A percentile compares a stretch with the other conserved stretches of the same genome.
These are phyloP conservation scores for Trypoxylon attenuatum DNA, from an alignment of 2,888 invertebrate species.

Conservation along the genomic window DNA sequence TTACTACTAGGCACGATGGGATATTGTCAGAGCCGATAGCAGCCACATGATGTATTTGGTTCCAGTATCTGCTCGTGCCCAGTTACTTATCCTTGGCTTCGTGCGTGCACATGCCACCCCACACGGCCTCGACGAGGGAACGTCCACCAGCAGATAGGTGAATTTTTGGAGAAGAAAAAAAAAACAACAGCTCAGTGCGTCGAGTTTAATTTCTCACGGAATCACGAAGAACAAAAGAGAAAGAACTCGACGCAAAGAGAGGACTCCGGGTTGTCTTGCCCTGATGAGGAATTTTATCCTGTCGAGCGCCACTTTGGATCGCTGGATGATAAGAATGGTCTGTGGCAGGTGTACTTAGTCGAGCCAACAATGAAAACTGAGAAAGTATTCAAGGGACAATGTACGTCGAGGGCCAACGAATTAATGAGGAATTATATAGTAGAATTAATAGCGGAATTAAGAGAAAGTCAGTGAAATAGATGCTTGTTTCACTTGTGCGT, in stretches of 20 bases:
- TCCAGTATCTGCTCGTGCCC: slow-evolving; percentile 58
- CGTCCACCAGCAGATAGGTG: slow-evolving; percentile 2
- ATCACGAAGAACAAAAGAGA: too few relatives aligned
- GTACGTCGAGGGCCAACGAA: background rate
- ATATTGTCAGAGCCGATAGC: background rate
- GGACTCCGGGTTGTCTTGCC: too few relatives aligned
- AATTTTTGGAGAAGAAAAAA: background rate
- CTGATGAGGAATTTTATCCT: too few relatives aligned
- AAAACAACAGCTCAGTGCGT: too few relatives aligned
- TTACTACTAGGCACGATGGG: slow-evolving; percentile 54
- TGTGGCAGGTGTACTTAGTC: too few relatives aligned
- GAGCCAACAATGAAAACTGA: slow-evolving; percentile 1
- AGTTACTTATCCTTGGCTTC: slow-evolving; percentile 43
- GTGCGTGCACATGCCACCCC: slow-evolving; percentile 10
- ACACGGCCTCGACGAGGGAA: slow-evolving; percentile 22
- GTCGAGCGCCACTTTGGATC: too few relatives aligned
- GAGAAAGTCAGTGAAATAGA: background rate
- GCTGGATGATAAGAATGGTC: too few relatives aligned
- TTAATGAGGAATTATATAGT: slow-evolving; percentile 1
- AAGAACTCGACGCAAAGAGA: too few relatives aligned
- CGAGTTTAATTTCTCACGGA: too few relatives aligned
- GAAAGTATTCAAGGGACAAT: slow-evolving; percentile 6
- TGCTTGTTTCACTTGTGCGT: background rate
- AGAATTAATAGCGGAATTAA: background rate
- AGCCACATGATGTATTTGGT: slow-evolving; percentile 9